phyloP scores from a whole-genome alignment of 2,888 invertebrate genomes.

The Norana najaformis region DNA sequence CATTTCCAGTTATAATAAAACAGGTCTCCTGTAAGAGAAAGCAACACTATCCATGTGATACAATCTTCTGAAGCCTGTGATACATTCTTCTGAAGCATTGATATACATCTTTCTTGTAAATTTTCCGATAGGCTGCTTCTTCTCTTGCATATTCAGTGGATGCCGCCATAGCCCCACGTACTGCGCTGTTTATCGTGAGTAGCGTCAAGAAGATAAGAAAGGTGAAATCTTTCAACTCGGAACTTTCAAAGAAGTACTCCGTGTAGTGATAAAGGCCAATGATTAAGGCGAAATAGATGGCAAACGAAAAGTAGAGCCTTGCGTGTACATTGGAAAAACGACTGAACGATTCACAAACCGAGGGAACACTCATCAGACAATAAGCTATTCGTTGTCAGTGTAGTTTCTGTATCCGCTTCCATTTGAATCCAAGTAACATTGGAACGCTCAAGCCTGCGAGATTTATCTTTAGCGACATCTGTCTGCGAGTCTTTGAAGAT shows the following conservation, averaged over 20 bases:
- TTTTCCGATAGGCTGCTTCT: not conserved
- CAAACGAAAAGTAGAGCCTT: not conserved
- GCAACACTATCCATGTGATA: not conserved
- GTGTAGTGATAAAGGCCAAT: not conserved
- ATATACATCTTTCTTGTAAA: not conserved
- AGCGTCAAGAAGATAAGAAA: not conserved
- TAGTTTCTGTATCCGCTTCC: not conserved
- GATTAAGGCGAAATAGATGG: not conserved
- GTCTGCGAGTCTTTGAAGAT: not conserved
- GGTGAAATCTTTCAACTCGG: not conserved
- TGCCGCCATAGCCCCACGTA: not conserved
- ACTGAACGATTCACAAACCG: not conserved
- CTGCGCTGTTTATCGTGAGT: not conserved
- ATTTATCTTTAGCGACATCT: not conserved
- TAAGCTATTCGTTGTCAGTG: no score
- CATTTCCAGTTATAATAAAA: no score
- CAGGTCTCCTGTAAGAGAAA: not conserved
- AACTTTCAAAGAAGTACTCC: not conserved
- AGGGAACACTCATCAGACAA: not conserved
- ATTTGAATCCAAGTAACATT: not conserved
- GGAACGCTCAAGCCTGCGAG: not conserved
- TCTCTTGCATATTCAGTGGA: not conserved
- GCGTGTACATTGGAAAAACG: not conserved
- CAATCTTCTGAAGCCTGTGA: no score
- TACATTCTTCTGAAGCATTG: not conserved